A percentile compares a stretch with the other conserved stretches of the same genome.
These are phyloP conservation scores for Calephelis perditalis DNA, from an alignment of 2,888 invertebrate genomes.

Conservation along the genomic window DNA sequence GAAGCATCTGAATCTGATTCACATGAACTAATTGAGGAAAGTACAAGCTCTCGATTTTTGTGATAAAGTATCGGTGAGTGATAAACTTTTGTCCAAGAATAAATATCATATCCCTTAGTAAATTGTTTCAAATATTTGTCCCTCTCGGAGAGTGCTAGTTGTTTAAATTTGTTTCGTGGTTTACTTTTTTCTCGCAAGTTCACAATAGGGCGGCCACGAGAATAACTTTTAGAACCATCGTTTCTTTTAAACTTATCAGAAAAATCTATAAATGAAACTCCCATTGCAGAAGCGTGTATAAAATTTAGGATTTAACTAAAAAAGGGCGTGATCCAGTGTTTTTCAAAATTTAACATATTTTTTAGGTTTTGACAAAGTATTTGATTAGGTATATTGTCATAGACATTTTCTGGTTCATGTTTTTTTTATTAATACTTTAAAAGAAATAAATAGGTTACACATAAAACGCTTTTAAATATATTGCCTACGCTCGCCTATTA, in stretches of 20 bases:
- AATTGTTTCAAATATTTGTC: not conserved
- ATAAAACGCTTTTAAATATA: too few relatives aligned
- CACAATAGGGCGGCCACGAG: not conserved
- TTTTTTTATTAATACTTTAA: too few relatives aligned
- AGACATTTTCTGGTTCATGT: too few relatives aligned
- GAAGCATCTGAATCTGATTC: too few relatives aligned
- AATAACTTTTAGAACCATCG: not conserved
- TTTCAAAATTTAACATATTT: too few relatives aligned
- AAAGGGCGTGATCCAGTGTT: too few relatives aligned
- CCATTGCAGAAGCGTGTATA: not conserved
- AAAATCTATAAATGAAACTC: not conserved
- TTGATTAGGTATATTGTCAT: too few relatives aligned
- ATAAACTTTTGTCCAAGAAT: constrained; percentile 6
- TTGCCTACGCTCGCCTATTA: too few relatives aligned
- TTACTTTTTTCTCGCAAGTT: not conserved
- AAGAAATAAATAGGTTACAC: too few relatives aligned
- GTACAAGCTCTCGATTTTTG: not conserved
- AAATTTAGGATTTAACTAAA: too few relatives aligned
- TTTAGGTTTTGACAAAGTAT: not conserved
- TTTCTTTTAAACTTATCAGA: not conserved
- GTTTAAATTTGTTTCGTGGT: not conserved
- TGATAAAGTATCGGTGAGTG: not conserved
- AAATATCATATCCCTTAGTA: not conserved
- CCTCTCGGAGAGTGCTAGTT: not conserved
- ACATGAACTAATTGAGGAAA: too few relatives aligned